Base-by-base conservation (phyloP, 2,113 vertebrate species). In the Melanocharis versteri region DNA sequence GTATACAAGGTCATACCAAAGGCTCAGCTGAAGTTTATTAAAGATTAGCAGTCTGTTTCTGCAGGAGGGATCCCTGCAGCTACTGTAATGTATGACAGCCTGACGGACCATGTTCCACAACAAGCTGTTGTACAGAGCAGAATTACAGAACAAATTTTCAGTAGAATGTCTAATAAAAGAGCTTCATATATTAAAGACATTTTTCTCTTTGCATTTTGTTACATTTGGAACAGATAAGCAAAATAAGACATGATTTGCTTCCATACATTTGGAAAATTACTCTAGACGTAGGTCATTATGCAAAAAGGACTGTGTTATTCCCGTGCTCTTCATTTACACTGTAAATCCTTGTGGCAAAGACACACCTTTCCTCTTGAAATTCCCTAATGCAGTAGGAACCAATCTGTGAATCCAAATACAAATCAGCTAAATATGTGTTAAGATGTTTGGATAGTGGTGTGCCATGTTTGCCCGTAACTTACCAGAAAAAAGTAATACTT, bases 21-120 rank as follows among this genome's bases (percentile, higher is more conserved):
- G 88, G 83, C 87, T 93, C 83, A 89, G 80, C 57, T 96, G 93
- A 97, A 94, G 70, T 96, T 95, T 98, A 93, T 95, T 96, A 91
- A 94, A 93, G 94, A 96, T 91, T 93, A 96, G 57, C 83, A 93
- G 53, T 47, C 76, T 94, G 77, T 92, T 97, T 96, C 90, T 93
- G 61, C 65, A 91, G 73, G 78, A 96, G 72, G 85, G 56, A 80
- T 71, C 79, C 88, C 81, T 93, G 66, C 78, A 87, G 96, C 93
- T 89, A 94, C 65, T 66, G 42, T 79, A 79, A 71, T 56, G 82
- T 73, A 21, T 39, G 76, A 90, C 90, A 96, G 88, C 60, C 92
- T 87, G 89, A 71, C 9, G 2, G 61, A 66, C 61, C 4, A 19
- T 78, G 87, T 92, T 95, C 37, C 84, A 56, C 87, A 84, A 9